A percentile compares a stretch with the other conserved stretches of the same genome.
phyloP scores from a whole-genome alignment of 2,888 invertebrate species.

The Amphipyra tragopoginis region DNA sequence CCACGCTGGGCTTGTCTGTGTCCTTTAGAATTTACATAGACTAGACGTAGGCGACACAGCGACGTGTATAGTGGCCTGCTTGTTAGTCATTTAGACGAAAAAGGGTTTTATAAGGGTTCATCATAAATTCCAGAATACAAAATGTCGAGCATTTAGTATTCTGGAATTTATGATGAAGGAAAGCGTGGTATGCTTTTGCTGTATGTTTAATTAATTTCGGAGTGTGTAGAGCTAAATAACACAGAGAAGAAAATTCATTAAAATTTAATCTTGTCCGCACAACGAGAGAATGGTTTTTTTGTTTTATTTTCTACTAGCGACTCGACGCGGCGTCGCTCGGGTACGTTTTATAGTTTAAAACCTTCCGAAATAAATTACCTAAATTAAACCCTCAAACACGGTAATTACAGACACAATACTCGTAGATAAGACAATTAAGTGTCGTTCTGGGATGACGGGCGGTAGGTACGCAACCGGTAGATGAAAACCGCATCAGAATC shows the following conservation, averaged over 20 bases:
- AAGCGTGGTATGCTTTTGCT: constrained; percentile 18
- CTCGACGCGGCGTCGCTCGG: too few relatives aligned
- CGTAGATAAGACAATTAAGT: too few relatives aligned
- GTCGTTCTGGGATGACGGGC: too few relatives aligned
- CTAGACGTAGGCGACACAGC: constrained; percentile 59
- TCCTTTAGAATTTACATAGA: constrained; percentile 77
- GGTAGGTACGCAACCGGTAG: too few relatives aligned
- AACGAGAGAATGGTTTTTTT: neutral
- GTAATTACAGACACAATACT: too few relatives aligned
- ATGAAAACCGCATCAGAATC: too few relatives aligned
- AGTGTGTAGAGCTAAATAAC: constrained; percentile 4
- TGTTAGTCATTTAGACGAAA: constrained; percentile 60
- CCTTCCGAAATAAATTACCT: too few relatives aligned
- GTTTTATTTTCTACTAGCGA: neutral
- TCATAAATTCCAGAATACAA: too few relatives aligned
- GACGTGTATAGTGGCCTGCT: constrained; percentile 35
- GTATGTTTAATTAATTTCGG: constrained; percentile 22
- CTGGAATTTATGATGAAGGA: constrained; percentile 34
- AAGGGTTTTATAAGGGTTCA: constrained; percentile 37
- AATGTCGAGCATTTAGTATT: constrained; percentile 26
- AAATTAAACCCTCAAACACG: too few relatives aligned
- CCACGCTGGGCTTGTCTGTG: constrained; percentile 75
- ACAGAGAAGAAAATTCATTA: neutral
- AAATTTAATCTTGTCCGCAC: neutral
- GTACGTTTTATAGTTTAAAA: too few relatives aligned